Evolutionary conservation across 2,888 invertebrate species (phyloP).

Genomic region (Lasius platythorax): DNA sequence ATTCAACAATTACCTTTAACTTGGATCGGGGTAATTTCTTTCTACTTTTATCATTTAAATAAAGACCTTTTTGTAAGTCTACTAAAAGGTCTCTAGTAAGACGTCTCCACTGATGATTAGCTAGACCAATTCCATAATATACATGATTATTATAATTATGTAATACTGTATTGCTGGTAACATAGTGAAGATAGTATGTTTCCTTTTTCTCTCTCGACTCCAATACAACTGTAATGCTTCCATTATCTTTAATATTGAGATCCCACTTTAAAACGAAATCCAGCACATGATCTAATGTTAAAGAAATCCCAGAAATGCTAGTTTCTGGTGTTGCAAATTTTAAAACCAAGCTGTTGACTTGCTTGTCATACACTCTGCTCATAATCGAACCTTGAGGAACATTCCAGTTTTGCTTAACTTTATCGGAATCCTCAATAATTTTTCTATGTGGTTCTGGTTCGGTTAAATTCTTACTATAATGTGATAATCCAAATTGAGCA

Average conservation of each 20-base stretch:
- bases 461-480: constrained; percentile 97
- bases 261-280: constrained; percentile 93
- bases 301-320: constrained; percentile 89
- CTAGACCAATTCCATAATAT: constrained; percentile 93
- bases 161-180: constrained; percentile 91
- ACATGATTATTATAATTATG: constrained; percentile 92
- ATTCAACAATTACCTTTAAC: constrained; percentile 87
- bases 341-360: constrained; percentile 89
- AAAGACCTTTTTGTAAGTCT: constrained; percentile 96
- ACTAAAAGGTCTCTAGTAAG: constrained; percentile 95
- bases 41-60: constrained; percentile 89
- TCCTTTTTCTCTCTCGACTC: constrained; percentile 93
- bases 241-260: constrained; percentile 91
- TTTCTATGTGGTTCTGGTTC: constrained; percentile 93
- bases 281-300: constrained; percentile 90
- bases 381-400: constrained; percentile 91
- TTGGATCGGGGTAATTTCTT: constrained; percentile 91
- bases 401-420: constrained; percentile 90
- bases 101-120: constrained; percentile 90
- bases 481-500: constrained; percentile 98
- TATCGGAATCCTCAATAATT: constrained; percentile 92
- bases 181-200: constrained; percentile 93
- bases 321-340: constrained; percentile 92
- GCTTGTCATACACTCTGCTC: constrained; percentile 88
- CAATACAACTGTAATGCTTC: constrained; percentile 92